Percentiles rank a stretch among this genome's conserved stretches.
Evolutionary conservation across 2,797 vertebrate genomes (phyloP).

Genomic region (Avahi laniger): DNA sequence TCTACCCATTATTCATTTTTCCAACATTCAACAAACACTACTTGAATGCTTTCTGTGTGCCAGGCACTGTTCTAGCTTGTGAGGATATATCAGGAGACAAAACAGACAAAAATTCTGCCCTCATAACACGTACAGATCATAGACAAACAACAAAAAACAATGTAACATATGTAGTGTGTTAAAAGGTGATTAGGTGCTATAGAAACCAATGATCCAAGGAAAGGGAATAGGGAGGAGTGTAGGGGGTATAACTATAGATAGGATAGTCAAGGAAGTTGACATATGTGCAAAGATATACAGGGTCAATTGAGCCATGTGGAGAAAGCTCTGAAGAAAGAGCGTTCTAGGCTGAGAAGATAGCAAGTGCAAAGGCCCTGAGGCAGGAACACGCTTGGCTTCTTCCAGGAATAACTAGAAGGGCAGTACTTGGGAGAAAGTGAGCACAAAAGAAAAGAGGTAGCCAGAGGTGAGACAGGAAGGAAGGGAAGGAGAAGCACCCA

Average conservation of each 20-base stretch:
- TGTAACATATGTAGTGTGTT: not conserved
- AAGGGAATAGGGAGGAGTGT: not conserved
- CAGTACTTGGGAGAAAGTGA: not conserved
- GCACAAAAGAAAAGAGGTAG: not conserved
- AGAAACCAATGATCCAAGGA: not conserved
- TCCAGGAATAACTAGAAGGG: not conserved
- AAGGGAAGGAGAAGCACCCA: not conserved
- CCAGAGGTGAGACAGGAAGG: not conserved
- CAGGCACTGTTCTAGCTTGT: slow-evolving; percentile 22
- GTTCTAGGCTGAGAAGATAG: not conserved
- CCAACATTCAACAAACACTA: not conserved
- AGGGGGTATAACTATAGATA: not conserved
- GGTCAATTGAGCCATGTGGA: not conserved
- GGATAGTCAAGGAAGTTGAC: not conserved
- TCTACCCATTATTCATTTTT: not conserved
- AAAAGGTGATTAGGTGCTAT: not conserved
- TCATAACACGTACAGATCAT: not conserved
- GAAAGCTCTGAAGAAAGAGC: not conserved
- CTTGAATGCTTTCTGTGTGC: not conserved
- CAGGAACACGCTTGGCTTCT: not conserved
- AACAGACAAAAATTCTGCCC: not conserved
- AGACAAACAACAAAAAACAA: slow-evolving; percentile 8
- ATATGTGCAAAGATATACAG: not conserved
- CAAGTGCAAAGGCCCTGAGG: not conserved
- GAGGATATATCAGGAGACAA: not conserved